Percentiles rank a stretch among this genome's conserved stretches.
Evolutionary conservation across 2,113 vertebrate species (phyloP).

Genomic region (Tachuris rubrigastra): DNA sequence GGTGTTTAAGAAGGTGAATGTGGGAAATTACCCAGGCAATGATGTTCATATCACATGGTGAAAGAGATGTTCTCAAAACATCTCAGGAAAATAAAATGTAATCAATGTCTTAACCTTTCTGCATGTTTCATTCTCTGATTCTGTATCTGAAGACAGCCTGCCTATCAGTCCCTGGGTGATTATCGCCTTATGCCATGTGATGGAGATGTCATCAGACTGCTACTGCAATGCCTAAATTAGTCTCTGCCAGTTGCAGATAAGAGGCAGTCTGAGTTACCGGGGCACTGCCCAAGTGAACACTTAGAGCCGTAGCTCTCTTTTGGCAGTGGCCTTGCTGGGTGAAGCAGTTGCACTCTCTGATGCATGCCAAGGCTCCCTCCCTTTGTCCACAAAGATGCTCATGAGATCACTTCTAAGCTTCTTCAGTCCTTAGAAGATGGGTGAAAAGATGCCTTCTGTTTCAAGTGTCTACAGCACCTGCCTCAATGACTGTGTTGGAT

Average conservation of each 20-base stretch:
- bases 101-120: neutral
- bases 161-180: neutral
- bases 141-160: neutral
- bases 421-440: neutral
- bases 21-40: neutral
- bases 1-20: neutral
- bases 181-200: neutral
- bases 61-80: neutral
- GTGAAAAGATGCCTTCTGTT: neutral
- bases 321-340: neutral
- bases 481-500: fast-evolving
- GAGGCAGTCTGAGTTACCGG: neutral
- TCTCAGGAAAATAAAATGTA: neutral
- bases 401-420: neutral
- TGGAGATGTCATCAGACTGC: neutral
- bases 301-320: neutral
- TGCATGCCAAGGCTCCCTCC: fast-evolving
- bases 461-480: neutral
- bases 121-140: neutral
- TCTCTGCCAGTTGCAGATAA: neutral
- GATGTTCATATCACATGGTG: neutral
- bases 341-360: fast-evolving
- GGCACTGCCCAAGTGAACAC: neutral
- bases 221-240: neutral
- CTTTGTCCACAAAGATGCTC: neutral